These are phyloP conservation scores for Protobothrops mucrosquamatus DNA, from an alignment of 2,113 vertebrate genomes.

Conservation along the genomic window DNA sequence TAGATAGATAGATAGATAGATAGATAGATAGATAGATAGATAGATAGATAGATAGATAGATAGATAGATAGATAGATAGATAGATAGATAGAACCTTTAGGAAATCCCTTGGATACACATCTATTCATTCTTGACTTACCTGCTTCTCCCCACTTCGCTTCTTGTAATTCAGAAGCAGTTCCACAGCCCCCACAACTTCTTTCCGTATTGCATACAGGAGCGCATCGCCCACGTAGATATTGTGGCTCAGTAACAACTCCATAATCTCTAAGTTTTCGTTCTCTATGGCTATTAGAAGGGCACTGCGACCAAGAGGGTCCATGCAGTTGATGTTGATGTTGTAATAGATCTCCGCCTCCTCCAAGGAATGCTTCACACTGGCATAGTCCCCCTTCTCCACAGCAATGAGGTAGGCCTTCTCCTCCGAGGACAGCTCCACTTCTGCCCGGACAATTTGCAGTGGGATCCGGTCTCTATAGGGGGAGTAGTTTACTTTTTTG, in stretches of 20 bases:
- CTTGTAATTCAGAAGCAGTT: constrained; percentile 90
- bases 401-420: constrained; percentile 91
- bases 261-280: constrained; percentile 98
- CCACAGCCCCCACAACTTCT: constrained; percentile 97
- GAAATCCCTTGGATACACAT: not conserved
- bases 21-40: too few relatives aligned
- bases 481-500: constrained; percentile 94
- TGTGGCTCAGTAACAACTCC: constrained; percentile 91
- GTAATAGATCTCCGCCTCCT: constrained; percentile 96
- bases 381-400: constrained; percentile 98
- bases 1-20: too few relatives aligned
- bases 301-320: constrained; percentile 94
- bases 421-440: constrained; percentile 88
- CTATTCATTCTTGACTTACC: constrained; percentile 59
- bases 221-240: constrained; percentile 89
- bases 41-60: too few relatives aligned
- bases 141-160: constrained; percentile 90
- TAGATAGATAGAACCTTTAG: not conserved
- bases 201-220: constrained; percentile 95
- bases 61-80: too few relatives aligned
- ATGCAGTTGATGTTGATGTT: constrained; percentile 98
- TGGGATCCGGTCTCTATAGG: constrained; percentile 93
- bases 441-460: constrained; percentile 95
- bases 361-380: constrained; percentile 88
- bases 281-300: constrained; percentile 97